Evolutionary conservation across 2,888 invertebrate genomes (phyloP).

Genomic region (Choreutis nemorana): DNA sequence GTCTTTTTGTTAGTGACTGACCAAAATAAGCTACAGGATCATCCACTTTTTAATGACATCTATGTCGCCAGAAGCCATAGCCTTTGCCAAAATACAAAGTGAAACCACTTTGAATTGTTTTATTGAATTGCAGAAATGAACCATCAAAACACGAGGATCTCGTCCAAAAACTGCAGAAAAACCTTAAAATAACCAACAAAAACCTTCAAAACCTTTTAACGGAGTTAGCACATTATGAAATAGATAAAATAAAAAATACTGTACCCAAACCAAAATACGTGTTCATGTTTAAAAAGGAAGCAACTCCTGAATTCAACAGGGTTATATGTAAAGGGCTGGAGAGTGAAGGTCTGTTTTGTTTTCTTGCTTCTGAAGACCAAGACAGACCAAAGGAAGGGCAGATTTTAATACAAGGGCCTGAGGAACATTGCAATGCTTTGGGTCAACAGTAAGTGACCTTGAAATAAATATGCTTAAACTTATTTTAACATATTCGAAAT

Average conservation of each 20-base stretch:
- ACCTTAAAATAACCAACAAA: slow-evolving; percentile 70
- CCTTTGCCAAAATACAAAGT: no score
- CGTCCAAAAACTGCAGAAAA: slow-evolving; percentile 77
- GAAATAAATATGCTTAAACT: background rate
- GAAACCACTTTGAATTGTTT: no score
- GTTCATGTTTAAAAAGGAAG: slow-evolving; percentile 74
- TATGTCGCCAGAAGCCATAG: no score
- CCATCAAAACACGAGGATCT: slow-evolving; percentile 74
- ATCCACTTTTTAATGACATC: no score
- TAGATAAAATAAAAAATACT: slow-evolving; percentile 61
- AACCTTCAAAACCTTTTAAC: slow-evolving; percentile 70
- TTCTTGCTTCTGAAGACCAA: slow-evolving; percentile 76
- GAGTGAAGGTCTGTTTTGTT: slow-evolving; percentile 65
- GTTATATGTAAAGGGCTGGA: slow-evolving; percentile 72
- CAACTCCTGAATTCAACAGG: slow-evolving; percentile 79
- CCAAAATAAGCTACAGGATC: no score
- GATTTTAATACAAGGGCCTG: slow-evolving; percentile 63
- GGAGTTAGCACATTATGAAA: slow-evolving; percentile 76
- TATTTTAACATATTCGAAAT: background rate
- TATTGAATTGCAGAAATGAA: slow-evolving; percentile 74
- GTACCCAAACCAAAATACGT: slow-evolving; percentile 62
- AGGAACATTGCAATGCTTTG: slow-evolving; percentile 58
- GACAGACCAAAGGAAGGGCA: slow-evolving; percentile 65
- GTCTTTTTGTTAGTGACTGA: no score
- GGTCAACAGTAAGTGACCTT: slow-evolving; percentile 66